Evolutionary conservation across 2,797 vertebrate species (phyloP).

Genomic region (Poeciliopsis paucimaculata): DNA sequence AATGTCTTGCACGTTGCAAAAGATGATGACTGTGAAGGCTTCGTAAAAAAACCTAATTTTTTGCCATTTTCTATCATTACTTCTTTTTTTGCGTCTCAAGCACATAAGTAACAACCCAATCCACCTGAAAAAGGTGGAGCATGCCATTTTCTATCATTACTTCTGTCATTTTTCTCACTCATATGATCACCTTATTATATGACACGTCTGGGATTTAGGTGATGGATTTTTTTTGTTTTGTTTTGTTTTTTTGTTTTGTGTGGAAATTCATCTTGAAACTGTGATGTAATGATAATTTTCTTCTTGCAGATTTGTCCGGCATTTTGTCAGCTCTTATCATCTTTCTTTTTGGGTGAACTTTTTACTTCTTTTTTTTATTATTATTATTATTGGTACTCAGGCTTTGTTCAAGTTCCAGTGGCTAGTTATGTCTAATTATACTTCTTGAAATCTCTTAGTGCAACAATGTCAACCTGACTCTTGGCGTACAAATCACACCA

Average conservation of each 20-base stretch:
- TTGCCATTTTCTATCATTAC: no score
- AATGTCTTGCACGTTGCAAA: background rate
- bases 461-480: slow-evolving; percentile 24
- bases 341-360: background rate
- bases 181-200: slow-evolving; percentile 11
- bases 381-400: background rate
- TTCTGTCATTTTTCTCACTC: background rate
- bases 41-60: no score
- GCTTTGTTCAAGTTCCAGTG: background rate
- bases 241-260: background rate
- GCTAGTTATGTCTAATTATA: slow-evolving; percentile 24
- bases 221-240: background rate
- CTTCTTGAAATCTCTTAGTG: slow-evolving; percentile 16
- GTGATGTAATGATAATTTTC: slow-evolving; percentile 14
- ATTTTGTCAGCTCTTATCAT: background rate
- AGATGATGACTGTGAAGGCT: background rate
- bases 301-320: background rate
- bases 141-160: slow-evolving; percentile 12
- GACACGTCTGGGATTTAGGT: slow-evolving; percentile 14
- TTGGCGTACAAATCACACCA: slow-evolving; percentile 20
- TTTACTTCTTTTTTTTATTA: background rate
- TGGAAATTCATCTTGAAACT: slow-evolving; percentile 14
- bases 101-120: slow-evolving; percentile 4
- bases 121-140: slow-evolving; percentile 4
- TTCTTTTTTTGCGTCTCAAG: slow-evolving; percentile 4